Conservation (phyloP, 2,113 vertebrate genomes). For the Rallus limicola region DNA sequence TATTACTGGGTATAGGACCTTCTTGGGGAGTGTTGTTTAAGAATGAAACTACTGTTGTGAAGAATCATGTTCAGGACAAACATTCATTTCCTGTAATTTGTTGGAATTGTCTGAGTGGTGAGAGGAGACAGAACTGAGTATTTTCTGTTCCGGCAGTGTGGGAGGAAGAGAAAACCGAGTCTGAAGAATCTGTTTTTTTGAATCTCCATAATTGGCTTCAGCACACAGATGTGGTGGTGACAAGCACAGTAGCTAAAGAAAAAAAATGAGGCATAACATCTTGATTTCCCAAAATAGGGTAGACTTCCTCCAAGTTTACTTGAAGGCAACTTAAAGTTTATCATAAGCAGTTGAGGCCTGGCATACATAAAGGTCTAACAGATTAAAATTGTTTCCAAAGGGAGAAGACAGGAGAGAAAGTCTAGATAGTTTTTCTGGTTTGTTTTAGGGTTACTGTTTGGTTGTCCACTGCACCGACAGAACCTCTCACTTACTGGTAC, state of each 20-base stretch:
- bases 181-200: background rate
- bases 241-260: background rate
- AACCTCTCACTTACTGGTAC: slow-evolving; percentile 84
- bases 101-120: background rate
- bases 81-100: background rate
- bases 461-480: slow-evolving; percentile 80
- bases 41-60: background rate
- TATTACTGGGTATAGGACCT: background rate
- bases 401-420: background rate
- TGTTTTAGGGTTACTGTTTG: slow-evolving; percentile 77
- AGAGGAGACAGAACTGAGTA: background rate
- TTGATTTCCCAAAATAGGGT: background rate
- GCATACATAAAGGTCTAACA: background rate
- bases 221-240: background rate
- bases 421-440: background rate
- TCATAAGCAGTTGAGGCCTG: background rate
- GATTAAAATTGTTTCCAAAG: background rate
- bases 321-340: background rate
- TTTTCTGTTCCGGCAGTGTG: background rate
- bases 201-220: background rate
- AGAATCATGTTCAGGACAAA: background rate
- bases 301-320: background rate
- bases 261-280: background rate
- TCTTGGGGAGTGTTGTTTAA: background rate
- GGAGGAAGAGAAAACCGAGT: background rate